Base-by-base conservation (phyloP, 2,888 invertebrate genomes). In the Lacanobia oleracea region DNA sequence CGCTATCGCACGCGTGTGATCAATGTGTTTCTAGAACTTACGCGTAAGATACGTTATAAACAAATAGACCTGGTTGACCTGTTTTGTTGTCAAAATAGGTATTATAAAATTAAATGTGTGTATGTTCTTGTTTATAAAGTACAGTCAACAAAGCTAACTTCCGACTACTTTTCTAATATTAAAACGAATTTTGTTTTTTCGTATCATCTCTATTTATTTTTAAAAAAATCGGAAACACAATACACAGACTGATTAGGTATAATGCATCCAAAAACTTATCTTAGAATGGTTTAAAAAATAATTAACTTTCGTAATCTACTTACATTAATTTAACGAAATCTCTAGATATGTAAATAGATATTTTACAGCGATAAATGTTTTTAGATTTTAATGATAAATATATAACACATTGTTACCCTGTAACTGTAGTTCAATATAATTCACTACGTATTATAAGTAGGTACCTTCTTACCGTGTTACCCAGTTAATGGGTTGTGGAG, bases 221-320 rank as follows among this genome's bases (percentile, higher is more conserved):
- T 76, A 70, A 70, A 76, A 75, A 72, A 75, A 69, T 2, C n/a
- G 61, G 56, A 56, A 65, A 68, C 54, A 68, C 16, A 64, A 59
- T 69, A 57, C 61, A 75, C 12, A 53, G 4, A 74, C n/a, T 40
- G 57, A 67, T 67, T 60, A 27, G 2, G 2, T 27, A 75, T 16
- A 67, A 43, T 50, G 50, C 33, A 57, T 68, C 57, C 40, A 8
- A 54, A 69, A 18, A 54, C 67, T 50, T 70, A 62, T 40, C 61
- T 16, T 62, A 62, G 10, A 72, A 40, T 54, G 21, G 14, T 61
- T 60, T 43, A 50, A 50, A 60, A 67, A 61, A 61, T 62, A 56
- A 45, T 45, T 51, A 59, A 61, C 43, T 56, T 56, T 43, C 18
- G 18, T 75, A 67, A 57, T 51, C 2, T 51, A 23, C 5, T 3